These are phyloP conservation scores for Sandelia bainsii DNA, from an alignment of 2,797 vertebrate species.

Conservation along the genomic window DNA sequence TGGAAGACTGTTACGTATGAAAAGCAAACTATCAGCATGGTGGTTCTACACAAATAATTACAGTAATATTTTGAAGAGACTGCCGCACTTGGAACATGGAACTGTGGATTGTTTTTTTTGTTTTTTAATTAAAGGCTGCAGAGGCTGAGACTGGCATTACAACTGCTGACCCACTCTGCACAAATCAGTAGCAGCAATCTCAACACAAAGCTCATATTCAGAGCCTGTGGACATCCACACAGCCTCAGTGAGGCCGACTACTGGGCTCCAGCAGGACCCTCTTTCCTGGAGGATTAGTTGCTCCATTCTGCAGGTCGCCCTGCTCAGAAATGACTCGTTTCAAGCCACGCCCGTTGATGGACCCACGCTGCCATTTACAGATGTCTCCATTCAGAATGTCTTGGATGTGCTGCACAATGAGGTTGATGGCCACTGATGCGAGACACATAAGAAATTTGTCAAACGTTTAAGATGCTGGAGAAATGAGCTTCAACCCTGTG, in stretches of 20 bases:
- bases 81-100: conserved; percentile 21
- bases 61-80: conserved; percentile 21
- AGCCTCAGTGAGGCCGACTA: conserved; percentile 91
- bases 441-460: not conserved
- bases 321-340: conserved; percentile 90
- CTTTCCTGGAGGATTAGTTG: conserved; percentile 81
- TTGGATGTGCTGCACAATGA: conserved; percentile 99
- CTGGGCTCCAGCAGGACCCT: conserved; percentile 93
- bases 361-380: conserved; percentile 93
- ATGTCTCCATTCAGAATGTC: conserved; percentile 96
- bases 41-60: conserved; percentile 25
- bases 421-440: conserved; percentile 93
- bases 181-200: conserved; percentile 37
- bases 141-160: not conserved
- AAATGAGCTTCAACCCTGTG: not conserved
- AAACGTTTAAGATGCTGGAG: not conserved
- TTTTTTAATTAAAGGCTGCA: conserved; percentile 4
- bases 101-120: conserved; percentile 17
- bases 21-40: conserved; percentile 10
- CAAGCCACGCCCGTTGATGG: conserved; percentile 80
- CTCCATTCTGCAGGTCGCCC: conserved; percentile 70
- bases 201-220: conserved; percentile 21
- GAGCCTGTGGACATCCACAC: not conserved
- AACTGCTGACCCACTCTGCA: conserved; percentile 9
- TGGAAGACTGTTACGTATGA: conserved; percentile 63